Evolutionary conservation across 2,888 invertebrate species (phyloP), one percentile per base, ranked within the genome.

Genomic region (Zaprionus obscuricornis): DNA sequence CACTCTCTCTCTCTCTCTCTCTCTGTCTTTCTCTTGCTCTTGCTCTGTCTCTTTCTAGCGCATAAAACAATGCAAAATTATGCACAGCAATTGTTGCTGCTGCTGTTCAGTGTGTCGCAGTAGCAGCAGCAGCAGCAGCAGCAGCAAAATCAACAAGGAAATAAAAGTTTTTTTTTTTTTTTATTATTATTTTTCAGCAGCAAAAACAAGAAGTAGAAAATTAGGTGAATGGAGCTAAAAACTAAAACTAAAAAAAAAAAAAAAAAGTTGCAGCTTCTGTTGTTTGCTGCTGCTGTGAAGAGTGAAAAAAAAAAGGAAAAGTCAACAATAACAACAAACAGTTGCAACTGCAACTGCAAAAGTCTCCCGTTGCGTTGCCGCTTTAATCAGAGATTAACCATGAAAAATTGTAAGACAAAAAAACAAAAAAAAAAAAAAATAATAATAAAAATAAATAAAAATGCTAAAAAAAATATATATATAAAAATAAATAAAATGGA

Each of bases 221-320:
- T 83, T 86, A 66, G 85, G 87, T 85, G 87, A 85, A 85, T 82
- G 87, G 76, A 71, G 64, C 67, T 56, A 11, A 26, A 14, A 11
- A 14, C 11, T n/a, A 14, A 13, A 18, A 31, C 26, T 26, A 55
- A 42, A n/a, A n/a, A n/a, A n/a, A n/a, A n/a, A n/a, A n/a, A n/a
- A n/a, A n/a, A n/a, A n/a, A n/a, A n/a, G 49, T 40, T 6, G 20
- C 34, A 29, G 36, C 14, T 20, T 2, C 20, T 24, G 14, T 10
- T 31, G 22, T 16, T 33, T 20, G 43, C 11, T 42, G 10, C 20
- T 24, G 3, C 34, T 13, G 31, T 17, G 17, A 17, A 3, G 11
- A 36, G 31, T 31, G 31, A 10, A 5, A 13, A 46, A 50, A 10
- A 46, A 8, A 18, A 50, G 50, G 22, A 47, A 18, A 26, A 34